Evolutionary conservation across 2,113 vertebrate species (phyloP), one percentile per base, ranked within the genome.

Genomic region (Leucopsar rothschildi): DNA sequence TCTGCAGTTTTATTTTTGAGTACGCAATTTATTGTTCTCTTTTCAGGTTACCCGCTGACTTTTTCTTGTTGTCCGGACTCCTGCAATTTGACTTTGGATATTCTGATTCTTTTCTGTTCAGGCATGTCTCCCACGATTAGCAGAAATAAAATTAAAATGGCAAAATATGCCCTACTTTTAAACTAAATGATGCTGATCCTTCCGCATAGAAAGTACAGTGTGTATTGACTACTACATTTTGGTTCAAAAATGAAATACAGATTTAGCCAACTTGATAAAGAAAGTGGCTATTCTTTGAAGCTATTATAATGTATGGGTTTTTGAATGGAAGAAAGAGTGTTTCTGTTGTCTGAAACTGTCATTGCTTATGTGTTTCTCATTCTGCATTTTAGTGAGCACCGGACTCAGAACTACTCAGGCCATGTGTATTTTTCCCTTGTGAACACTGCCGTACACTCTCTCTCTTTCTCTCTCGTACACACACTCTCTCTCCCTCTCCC

Each of bases 31-130:
- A 78, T 55, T 86, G 23, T 83, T 96, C 57, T 95, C 68, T 94
- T 95, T 97, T 81, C 92, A 96, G 95, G 90, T 95, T 93, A 61
- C 57, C 49, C 8, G 11, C 70, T 96, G 73, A 60, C 35, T 88
- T 93, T 93, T 86, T 78, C 64, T 86, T 68, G 45, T 93, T 92
- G n/a, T 83, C 44, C 90, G 69, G 56, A 70, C 75, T 88, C 70
- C 80, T 72, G 83, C 49, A 50, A 37, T 83, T 96, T 91, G 55
- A 69, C 59, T 91, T 90, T 73, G 56, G 20, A 72, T 79, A 68
- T 55, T 69, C 53, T 10, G n/a, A 28, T 89, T 91, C 53, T 85
- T 76, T 94, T 78, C 23, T 91, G 28, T 91, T 92, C 24, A 68
- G 85, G 50, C 68, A 49, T 78, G 55, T 92, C 37, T 52, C 40